These are phyloP conservation scores for Boloria selene DNA, from an alignment of 2,888 invertebrate genomes.

Conservation along the genomic window DNA sequence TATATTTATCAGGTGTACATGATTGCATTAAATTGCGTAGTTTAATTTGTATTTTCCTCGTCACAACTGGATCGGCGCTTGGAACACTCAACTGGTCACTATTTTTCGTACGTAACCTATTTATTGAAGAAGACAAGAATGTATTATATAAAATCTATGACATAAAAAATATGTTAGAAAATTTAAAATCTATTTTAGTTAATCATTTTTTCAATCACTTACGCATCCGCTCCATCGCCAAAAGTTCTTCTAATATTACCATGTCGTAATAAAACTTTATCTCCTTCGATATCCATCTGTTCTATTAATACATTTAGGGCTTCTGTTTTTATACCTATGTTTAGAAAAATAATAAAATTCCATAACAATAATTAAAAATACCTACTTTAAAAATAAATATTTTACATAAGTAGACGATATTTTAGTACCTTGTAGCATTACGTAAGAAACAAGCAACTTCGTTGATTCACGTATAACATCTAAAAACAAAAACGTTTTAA, in stretches of 20 bases:
- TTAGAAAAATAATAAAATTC: background rate
- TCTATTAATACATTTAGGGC: slow-evolving; percentile 56
- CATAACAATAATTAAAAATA: background rate
- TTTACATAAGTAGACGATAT: slow-evolving; percentile 2
- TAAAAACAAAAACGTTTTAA: slow-evolving; percentile 45
- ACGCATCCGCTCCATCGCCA: slow-evolving; percentile 61
- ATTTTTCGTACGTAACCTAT: slow-evolving; percentile 61
- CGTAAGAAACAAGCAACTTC: slow-evolving; percentile 56
- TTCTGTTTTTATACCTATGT: slow-evolving; percentile 60
- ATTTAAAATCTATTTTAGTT: background rate
- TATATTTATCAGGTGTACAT: slow-evolving; percentile 49
- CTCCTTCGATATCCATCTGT: slow-evolving; percentile 53
- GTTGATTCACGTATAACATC: slow-evolving; percentile 58
- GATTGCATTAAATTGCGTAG: slow-evolving; percentile 55
- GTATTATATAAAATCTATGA: no score
- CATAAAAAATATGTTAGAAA: background rate
- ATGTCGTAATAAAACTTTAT: slow-evolving; percentile 62
- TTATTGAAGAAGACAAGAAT: no score
- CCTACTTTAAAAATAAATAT: background rate
- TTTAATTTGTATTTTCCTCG: slow-evolving; percentile 69
- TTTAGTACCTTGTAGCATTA: slow-evolving; percentile 58
- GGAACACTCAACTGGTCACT: slow-evolving; percentile 57
- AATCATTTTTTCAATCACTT: slow-evolving; percentile 3
- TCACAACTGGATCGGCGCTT: slow-evolving; percentile 62
- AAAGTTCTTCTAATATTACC: slow-evolving; percentile 62